Evolutionary conservation across 2,113 vertebrate genomes (phyloP).

Genomic region (Herpailurus yagouaroundi): DNA sequence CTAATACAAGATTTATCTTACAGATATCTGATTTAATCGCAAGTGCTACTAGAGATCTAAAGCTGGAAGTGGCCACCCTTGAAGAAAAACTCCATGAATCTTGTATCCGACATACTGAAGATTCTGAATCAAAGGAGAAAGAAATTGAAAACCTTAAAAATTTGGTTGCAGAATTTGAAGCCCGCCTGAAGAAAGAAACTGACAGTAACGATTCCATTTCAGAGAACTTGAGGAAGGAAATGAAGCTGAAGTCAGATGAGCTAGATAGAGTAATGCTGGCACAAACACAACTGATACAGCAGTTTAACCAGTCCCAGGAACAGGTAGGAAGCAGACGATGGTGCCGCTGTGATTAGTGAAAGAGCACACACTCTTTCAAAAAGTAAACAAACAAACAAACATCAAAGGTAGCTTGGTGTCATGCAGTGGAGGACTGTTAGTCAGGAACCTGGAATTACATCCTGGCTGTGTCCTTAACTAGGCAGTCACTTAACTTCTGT

Average conservation of each 20-base stretch:
- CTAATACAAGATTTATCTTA: constrained; percentile 62
- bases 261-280: constrained; percentile 86
- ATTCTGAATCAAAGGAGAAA: constrained; percentile 82
- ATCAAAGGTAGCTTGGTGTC: not conserved
- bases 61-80: constrained; percentile 82
- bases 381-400: not conserved
- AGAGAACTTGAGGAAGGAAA: constrained; percentile 84
- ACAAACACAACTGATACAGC: constrained; percentile 85
- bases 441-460: not conserved
- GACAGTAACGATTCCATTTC: constrained; percentile 77
- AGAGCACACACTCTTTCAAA: not conserved
- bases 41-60: constrained; percentile 83
- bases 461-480: not conserved
- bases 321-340: constrained; percentile 86
- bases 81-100: constrained; percentile 84
- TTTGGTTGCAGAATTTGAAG: constrained; percentile 82
- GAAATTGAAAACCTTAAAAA: constrained; percentile 85
- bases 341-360: not conserved
- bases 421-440: not conserved
- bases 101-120: constrained; percentile 79
- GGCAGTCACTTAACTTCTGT: not conserved
- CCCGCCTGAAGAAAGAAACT: constrained; percentile 86
- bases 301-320: constrained; percentile 84
- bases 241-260: constrained; percentile 87
- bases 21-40: constrained; percentile 87